phyloP scores from a whole-genome alignment of 2,797 vertebrate species.

The Enteromius trimaculatus region DNA sequence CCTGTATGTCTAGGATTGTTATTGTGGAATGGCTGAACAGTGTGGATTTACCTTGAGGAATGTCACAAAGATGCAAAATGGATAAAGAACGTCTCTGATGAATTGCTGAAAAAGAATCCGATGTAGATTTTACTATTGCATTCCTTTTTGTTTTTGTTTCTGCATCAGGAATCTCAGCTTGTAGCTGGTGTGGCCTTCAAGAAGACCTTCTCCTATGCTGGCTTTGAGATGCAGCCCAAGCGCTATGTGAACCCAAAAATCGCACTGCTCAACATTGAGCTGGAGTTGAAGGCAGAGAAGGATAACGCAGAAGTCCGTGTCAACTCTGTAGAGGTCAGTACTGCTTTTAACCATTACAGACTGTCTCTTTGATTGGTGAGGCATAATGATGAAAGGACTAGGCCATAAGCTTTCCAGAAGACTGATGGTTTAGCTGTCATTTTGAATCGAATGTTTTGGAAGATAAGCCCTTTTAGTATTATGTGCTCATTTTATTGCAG shows the following conservation, averaged over 20 bases:
- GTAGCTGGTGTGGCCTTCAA: conserved; percentile 96
- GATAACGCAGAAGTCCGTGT: conserved; percentile 96
- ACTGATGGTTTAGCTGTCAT: not conserved
- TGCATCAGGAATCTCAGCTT: conserved; percentile 88
- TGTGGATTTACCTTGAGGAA: not conserved
- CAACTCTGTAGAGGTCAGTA: conserved; percentile 85
- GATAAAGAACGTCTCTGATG: not conserved
- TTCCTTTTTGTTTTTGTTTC: not conserved
- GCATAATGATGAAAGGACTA: not conserved
- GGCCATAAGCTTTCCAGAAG: not conserved
- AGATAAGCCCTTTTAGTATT: not conserved
- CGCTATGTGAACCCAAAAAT: conserved; percentile 89
- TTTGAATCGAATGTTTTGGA: not conserved
- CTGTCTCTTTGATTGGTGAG: not conserved
- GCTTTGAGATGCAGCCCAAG: conserved; percentile 99
- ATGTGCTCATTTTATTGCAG: not conserved
- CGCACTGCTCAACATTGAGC: conserved; percentile 92
- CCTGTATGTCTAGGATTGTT: not conserved
- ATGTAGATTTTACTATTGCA: not conserved
- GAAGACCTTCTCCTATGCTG: conserved; percentile 98
- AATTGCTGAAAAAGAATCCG: not conserved
- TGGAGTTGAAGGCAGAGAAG: conserved; percentile 97
- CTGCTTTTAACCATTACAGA: not conserved
- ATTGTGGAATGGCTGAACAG: not conserved
- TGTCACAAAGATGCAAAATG: not conserved